Percentiles rank a stretch among this genome's conserved stretches.
Conservation (phyloP, 2,888 invertebrate species). For the Leptopilina myrica region DNA sequence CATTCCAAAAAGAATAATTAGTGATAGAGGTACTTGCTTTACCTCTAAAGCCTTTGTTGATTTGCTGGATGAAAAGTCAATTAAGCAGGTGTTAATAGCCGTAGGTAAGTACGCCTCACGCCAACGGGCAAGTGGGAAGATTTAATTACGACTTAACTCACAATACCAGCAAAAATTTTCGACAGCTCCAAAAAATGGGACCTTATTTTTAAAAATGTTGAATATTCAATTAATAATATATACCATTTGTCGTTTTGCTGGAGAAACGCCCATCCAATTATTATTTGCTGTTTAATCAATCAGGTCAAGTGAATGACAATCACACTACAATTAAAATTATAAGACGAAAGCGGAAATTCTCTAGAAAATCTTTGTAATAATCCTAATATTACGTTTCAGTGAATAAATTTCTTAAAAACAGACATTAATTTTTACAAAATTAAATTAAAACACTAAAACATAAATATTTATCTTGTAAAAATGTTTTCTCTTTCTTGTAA, state of each 20-base stretch:
- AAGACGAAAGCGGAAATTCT: slow-evolving; percentile 44
- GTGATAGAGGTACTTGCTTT: no score
- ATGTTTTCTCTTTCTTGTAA: no score
- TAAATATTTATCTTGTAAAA: no score
- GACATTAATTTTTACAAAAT: no score
- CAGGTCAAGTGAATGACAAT: slow-evolving; percentile 49
- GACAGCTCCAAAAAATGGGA: slow-evolving; percentile 54
- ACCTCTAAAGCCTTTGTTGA: no score
- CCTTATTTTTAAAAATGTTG: slow-evolving; percentile 13
- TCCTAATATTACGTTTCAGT: no score
- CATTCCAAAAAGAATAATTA: no score
- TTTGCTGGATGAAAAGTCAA: no score
- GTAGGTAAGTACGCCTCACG: slow-evolving; percentile 47
- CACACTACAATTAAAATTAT: not conserved
- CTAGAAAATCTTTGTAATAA: not conserved
- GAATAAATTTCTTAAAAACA: no score
- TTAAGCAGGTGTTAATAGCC: no score
- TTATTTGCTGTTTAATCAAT: slow-evolving; percentile 34
- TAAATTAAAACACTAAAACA: no score
- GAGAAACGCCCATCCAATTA: slow-evolving; percentile 15
- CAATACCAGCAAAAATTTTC: slow-evolving; percentile 58
- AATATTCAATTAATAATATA: slow-evolving; percentile 23
- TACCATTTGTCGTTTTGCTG: slow-evolving; percentile 10
- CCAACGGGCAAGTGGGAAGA: slow-evolving; percentile 66
- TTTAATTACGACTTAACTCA: slow-evolving; percentile 57